A percentile compares a stretch with the other conserved stretches of the same genome.
phyloP scores from a whole-genome alignment of 2,888 invertebrate species.

The Dioctria rufipes region DNA sequence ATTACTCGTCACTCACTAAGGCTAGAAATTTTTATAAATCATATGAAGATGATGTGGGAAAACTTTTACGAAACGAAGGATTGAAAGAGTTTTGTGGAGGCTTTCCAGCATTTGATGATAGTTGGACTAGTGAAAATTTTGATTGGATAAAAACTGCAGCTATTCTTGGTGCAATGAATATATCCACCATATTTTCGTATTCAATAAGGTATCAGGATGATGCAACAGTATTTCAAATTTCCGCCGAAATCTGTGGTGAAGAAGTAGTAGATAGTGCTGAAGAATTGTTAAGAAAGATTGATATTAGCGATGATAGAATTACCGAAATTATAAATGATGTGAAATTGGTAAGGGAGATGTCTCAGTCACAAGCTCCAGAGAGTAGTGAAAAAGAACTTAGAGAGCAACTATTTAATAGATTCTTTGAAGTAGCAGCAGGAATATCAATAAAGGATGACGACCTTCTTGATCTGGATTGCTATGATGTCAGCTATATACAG shows the following conservation, averaged over 20 bases:
- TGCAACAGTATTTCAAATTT: background rate
- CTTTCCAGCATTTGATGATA: constrained; percentile 26
- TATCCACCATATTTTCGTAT: background rate
- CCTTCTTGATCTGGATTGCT: background rate
- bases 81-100: constrained; percentile 20
- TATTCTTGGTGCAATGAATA: constrained; percentile 16
- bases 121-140: constrained; percentile 6
- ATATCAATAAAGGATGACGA: constrained; percentile 7
- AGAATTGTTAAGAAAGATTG: background rate
- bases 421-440: constrained; percentile 16
- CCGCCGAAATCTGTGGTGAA: constrained; percentile 3
- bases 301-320: constrained; percentile 5
- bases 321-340: constrained; percentile 27
- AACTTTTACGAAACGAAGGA: background rate
- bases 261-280: background rate
- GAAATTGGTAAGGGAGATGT: background rate
- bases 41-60: background rate
- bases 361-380: constrained; percentile 5
- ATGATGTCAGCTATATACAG: constrained; percentile 15
- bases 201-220: background rate
- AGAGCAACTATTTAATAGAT: constrained; percentile 12
- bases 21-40: constrained; percentile 33
- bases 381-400: constrained; percentile 7
- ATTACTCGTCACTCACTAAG: constrained; percentile 4
- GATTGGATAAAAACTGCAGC: constrained; percentile 25